phyloP scores from a whole-genome alignment of 2,113 vertebrate genomes.

The Chaetorhynchus papuensis region DNA sequence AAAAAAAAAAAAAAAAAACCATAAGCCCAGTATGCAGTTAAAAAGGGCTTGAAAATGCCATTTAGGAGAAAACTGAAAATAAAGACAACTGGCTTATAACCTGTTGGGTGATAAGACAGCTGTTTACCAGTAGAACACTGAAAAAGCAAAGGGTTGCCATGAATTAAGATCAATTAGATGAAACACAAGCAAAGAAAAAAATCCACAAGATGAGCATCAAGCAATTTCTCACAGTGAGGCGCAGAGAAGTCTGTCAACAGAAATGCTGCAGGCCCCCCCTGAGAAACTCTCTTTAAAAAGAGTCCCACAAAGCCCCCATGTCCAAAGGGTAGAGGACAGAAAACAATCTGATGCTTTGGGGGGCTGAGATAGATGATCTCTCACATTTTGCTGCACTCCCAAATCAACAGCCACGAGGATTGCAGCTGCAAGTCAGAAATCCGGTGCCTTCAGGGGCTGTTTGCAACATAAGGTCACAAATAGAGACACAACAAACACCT shows the following conservation, averaged over 20 bases:
- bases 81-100: neutral
- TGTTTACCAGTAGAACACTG: neutral
- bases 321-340: neutral
- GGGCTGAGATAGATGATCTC: neutral
- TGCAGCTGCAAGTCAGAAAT: neutral
- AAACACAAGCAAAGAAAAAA: neutral
- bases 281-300: neutral
- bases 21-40: neutral
- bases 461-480: neutral
- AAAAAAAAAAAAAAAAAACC: fast-evolving
- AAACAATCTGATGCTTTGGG: fast-evolving
- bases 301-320: neutral
- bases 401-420: neutral
- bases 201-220: neutral
- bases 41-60: neutral
- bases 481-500: neutral
- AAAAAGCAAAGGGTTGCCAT: neutral
- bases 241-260: neutral
- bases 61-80: neutral
- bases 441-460: neutral
- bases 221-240: neutral
- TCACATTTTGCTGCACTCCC: fast-evolving
- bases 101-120: neutral
- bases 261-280: neutral
- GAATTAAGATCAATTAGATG: neutral